Conservation (phyloP, 2,113 vertebrate genomes). For the Ia io region DNA sequence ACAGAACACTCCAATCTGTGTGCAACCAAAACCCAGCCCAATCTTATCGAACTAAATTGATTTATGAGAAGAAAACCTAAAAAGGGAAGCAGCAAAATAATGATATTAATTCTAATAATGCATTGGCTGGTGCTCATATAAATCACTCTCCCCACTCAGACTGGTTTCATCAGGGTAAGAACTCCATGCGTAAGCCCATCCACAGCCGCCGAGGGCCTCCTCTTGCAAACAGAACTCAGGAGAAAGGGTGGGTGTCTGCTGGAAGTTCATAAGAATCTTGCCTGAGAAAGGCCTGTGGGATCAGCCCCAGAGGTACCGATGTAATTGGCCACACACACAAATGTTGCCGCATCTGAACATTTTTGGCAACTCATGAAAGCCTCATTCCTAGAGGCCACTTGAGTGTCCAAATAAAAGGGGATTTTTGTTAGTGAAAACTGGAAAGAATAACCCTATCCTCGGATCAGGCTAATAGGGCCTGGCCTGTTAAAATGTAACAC, state of each 20-base stretch:
- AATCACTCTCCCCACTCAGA: slow-evolving; percentile 63
- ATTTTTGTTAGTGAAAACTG: slow-evolving; percentile 78
- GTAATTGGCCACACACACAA: slow-evolving; percentile 77
- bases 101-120: slow-evolving; percentile 73
- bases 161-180: slow-evolving; percentile 57
- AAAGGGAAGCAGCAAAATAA: slow-evolving; percentile 72
- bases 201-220: neutral
- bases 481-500: slow-evolving; percentile 66
- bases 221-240: slow-evolving; percentile 26
- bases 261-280: slow-evolving; percentile 54
- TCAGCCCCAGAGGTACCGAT: slow-evolving; percentile 67
- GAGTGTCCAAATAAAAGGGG: slow-evolving; percentile 77
- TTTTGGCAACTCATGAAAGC: slow-evolving; percentile 73
- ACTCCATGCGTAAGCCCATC: slow-evolving; percentile 20
- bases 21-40: slow-evolving; percentile 58
- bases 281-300: slow-evolving; percentile 72
- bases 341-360: slow-evolving; percentile 70
- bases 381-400: slow-evolving; percentile 77
- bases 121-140: slow-evolving; percentile 55
- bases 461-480: slow-evolving; percentile 70
- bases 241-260: slow-evolving; percentile 44
- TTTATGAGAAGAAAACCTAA: slow-evolving; percentile 66
- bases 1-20: slow-evolving; percentile 8
- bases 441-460: slow-evolving; percentile 71
- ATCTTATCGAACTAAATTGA: slow-evolving; percentile 67